Evolutionary conservation across 2,888 invertebrate species (phyloP), one percentile per base, ranked within the genome.

Genomic region (Catocala sponsa): DNA sequence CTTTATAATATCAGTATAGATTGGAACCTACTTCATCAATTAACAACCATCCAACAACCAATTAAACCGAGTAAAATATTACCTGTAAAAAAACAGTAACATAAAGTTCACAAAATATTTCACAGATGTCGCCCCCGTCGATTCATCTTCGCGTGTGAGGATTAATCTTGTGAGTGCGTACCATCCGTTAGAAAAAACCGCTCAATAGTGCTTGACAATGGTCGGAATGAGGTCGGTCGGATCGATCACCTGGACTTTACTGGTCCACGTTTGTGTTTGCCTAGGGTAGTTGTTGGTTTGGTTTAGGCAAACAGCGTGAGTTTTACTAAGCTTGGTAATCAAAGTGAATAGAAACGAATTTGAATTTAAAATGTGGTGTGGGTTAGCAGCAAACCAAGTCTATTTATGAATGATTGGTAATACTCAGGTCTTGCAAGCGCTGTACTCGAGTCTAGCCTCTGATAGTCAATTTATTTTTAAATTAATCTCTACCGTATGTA

Each of bases 81-180:
- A 50, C 50, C 12, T 50, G n/a, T 7, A 47, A 47, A 25, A 47
- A 47, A 47, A 15, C 25, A 4, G 2, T 6, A 12, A 25, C 42
- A 11, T 2, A 47, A 15, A 49, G n/a, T 48, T 49, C 42, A 43
- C 42, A 7, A 32, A 33, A 49, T 35, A 42, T 42, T 5, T 1
- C 10, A 51, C 38, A 51, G 46, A 61, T 54, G 44, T 61, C 15
- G 33, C 44, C 55, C 58, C 54, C 67, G 74, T 62, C 70, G 59
- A 81, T 80, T 75, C 64, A 77, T 83, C 82, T 81, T 72, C 71
- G 49, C 60, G 65, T 69, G 63, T 71, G 78, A 72, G 66, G 76
- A 80, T 82, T 83, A 83, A 84, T 85, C 84, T 81, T 66, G 77
- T 77, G 73, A 83, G 80, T 80, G 79, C 79, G 79, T 51, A 47